Evolutionary conservation across 2,113 vertebrate species (phyloP).

Genomic region (Xiphias gladius): DNA sequence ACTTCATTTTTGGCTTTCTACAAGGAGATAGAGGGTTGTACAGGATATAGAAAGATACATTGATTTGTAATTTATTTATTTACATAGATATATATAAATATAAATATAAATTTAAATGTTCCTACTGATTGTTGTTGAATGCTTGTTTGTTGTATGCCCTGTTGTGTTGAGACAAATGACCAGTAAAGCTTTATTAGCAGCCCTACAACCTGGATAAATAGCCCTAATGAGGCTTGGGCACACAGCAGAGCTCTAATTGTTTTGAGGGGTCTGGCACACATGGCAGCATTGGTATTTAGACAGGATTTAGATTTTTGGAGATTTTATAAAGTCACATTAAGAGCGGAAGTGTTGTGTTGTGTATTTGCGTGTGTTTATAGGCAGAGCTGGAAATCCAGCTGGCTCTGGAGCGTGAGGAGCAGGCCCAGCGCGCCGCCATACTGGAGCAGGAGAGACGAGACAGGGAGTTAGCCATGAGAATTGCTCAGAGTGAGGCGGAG

Average conservation of each 20-base stretch:
- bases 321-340: conserved; percentile 22
- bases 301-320: conserved; percentile 10
- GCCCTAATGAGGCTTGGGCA: conserved; percentile 59
- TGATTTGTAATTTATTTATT: too few relatives aligned
- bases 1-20: conserved; percentile 35
- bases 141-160: conserved; percentile 10
- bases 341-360: conserved; percentile 5
- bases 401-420: conserved; percentile 90
- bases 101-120: neutral
- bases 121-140: conserved; percentile 13
- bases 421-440: conserved; percentile 87
- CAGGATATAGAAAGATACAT: neutral
- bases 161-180: conserved; percentile 58
- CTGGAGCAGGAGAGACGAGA: conserved; percentile 96
- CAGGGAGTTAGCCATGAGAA: conserved; percentile 94
- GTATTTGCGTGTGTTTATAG: conserved; percentile 77
- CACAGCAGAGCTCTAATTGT: conserved; percentile 38
- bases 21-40: conserved; percentile 2
- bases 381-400: conserved; percentile 92
- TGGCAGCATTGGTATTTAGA: neutral
- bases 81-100: neutral
- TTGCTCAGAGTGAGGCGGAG: conserved; percentile 94
- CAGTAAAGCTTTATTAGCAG: conserved; percentile 56
- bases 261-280: conserved; percentile 43
- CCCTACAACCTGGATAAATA: conserved; percentile 49